phyloP scores from a whole-genome alignment of 2,888 invertebrate genomes.

The Eucriotettix oculatus region DNA sequence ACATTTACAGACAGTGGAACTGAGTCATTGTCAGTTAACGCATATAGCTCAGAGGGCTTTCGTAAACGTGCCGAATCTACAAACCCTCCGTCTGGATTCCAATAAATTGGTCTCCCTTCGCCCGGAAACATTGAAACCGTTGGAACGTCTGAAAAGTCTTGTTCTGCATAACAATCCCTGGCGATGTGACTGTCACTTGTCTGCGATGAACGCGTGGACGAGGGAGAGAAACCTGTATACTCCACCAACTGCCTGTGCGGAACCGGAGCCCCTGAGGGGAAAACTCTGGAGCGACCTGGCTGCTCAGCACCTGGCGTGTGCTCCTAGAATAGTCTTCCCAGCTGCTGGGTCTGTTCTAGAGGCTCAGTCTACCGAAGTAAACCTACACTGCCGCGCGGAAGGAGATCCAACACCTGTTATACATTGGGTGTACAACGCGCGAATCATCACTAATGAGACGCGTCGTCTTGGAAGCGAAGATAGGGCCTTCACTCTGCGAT shows the following conservation, averaged over 20 bases:
- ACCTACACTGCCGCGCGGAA: constrained; percentile 54
- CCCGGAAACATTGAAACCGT: constrained; percentile 12
- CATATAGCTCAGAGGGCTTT: constrained; percentile 56
- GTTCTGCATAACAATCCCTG: constrained; percentile 69
- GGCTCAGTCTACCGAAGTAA: constrained; percentile 44
- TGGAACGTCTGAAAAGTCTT: constrained; percentile 46
- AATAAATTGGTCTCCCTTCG: constrained; percentile 56
- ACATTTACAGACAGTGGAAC: constrained; percentile 56
- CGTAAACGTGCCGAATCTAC: constrained; percentile 46
- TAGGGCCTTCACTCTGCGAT: background rate
- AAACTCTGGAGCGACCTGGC: constrained; percentile 56
- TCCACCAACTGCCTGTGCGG: constrained; percentile 52
- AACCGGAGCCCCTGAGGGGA: constrained; percentile 49
- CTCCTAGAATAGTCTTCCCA: constrained; percentile 55
- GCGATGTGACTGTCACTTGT: constrained; percentile 74
- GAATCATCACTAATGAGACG: constrained; percentile 28
- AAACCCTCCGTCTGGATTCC: constrained; percentile 49
- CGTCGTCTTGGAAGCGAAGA: constrained; percentile 8
- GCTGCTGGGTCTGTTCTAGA: constrained; percentile 39
- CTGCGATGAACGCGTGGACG: constrained; percentile 61
- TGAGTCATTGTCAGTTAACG: constrained; percentile 58
- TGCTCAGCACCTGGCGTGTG: constrained; percentile 64
- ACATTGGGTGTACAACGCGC: constrained; percentile 52
- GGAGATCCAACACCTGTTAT: constrained; percentile 64
- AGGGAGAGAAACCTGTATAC: constrained; percentile 52